Conservation (phyloP, 2,797 vertebrate species). For the Cheirogaleus major region DNA sequence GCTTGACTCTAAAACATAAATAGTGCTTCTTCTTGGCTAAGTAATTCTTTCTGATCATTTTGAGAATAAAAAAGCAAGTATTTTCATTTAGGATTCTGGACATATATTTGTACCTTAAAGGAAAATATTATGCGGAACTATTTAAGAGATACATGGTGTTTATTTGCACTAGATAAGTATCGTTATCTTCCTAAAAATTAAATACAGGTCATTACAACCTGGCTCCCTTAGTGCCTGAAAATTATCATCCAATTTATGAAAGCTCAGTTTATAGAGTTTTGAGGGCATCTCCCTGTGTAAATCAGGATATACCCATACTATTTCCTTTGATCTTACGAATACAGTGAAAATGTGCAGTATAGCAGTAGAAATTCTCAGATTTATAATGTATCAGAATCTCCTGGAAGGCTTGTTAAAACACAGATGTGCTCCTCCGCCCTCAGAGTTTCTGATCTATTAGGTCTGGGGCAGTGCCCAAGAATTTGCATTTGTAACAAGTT, state of each 20-base stretch:
- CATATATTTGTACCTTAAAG: not conserved
- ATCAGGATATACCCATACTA: not conserved
- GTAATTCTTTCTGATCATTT: slow-evolving; percentile 61
- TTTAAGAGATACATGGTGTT: not conserved
- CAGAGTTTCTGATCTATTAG: not conserved
- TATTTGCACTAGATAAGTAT: not conserved
- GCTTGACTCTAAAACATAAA: slow-evolving; percentile 73
- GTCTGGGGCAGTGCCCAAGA: not conserved
- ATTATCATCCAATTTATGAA: not conserved
- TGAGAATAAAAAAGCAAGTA: slow-evolving; percentile 34
- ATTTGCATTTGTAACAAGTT: slow-evolving; percentile 29
- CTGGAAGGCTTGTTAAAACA: not conserved
- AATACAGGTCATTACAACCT: not conserved
- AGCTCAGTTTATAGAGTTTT: not conserved
- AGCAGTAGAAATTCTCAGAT: not conserved
- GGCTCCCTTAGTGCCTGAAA: not conserved
- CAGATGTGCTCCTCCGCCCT: not conserved
- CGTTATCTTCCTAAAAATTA: slow-evolving; percentile 40
- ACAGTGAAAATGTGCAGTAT: not conserved
- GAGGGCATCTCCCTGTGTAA: not conserved
- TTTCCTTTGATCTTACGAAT: not conserved
- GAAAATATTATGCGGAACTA: not conserved
- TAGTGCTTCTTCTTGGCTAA: slow-evolving; percentile 68
- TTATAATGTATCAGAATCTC: not conserved
- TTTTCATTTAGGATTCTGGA: slow-evolving; percentile 44